Evolutionary conservation across 2,888 invertebrate species (phyloP).

Genomic region (Gymnocheta viridis): DNA sequence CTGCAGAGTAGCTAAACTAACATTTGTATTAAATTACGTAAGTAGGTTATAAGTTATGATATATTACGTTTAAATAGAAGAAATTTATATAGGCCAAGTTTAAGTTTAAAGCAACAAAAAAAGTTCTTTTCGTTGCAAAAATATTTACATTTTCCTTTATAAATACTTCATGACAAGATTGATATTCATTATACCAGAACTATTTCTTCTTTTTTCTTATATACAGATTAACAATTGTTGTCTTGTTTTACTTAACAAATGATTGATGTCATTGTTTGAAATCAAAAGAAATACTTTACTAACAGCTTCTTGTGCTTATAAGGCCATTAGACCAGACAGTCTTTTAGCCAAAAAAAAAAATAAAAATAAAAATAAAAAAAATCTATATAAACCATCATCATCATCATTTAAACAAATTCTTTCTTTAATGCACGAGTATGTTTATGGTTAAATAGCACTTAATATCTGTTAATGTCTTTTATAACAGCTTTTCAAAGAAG

Average conservation of each 20-base stretch:
- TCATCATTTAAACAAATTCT: constrained; percentile 37
- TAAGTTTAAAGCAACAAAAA: not conserved
- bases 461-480: constrained; percentile 68
- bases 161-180: constrained; percentile 25
- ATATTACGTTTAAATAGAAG: not conserved
- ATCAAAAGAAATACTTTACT: constrained; percentile 5
- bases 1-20: not conserved
- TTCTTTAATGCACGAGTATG: constrained; percentile 3
- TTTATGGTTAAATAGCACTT: constrained; percentile 61
- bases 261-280: constrained; percentile 56
- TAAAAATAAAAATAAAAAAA: no score
- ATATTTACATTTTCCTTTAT: not conserved
- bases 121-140: constrained; percentile 4
- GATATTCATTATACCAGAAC: constrained; percentile 43
- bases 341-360: not conserved
- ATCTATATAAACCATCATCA: not conserved
- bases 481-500: constrained; percentile 15
- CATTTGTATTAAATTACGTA: not conserved
- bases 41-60: constrained; percentile 34
- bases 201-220: not conserved
- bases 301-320: not conserved
- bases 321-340: constrained; percentile 12
- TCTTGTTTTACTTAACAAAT: constrained; percentile 44
- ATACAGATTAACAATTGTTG: constrained; percentile 27
- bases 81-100: constrained; percentile 41